phyloP scores from a whole-genome alignment of 2,888 invertebrate genomes.

The Heliconius erato region DNA sequence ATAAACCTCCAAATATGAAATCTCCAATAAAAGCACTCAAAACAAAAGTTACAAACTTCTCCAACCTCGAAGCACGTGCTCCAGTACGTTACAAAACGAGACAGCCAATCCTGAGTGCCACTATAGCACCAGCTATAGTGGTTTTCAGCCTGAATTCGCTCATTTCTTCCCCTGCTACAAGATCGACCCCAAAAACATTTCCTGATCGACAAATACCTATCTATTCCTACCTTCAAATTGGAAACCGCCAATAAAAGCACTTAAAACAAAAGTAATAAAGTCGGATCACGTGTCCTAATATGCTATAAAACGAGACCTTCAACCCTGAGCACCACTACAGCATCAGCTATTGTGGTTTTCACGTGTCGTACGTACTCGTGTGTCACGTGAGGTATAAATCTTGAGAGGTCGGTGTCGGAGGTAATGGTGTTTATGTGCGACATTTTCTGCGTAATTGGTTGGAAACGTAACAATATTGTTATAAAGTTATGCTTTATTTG shows the following conservation, averaged over 20 bases:
- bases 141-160: not conserved
- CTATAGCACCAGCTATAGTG: not conserved
- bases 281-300: not conserved
- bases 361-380: not conserved
- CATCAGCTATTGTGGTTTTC: not conserved
- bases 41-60: not conserved
- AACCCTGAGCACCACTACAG: not conserved
- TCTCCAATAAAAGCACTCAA: not conserved
- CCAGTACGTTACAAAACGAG: not conserved
- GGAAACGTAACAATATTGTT: not conserved
- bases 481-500: slow-evolving; percentile 19
- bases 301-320: not conserved
- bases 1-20: not conserved
- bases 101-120: not conserved
- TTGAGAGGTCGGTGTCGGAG: not conserved
- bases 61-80: not conserved
- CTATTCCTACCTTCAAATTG: no score
- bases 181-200: no score
- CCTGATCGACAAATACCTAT: no score
- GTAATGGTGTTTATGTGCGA: slow-evolving; percentile 42
- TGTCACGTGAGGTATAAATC: slow-evolving; percentile 35
- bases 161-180: no score
- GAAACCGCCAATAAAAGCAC: not conserved
- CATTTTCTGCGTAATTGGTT: slow-evolving; percentile 41
- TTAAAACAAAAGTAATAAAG: not conserved